These are phyloP conservation scores for Mionectes olivaceus DNA, from an alignment of 2,797 vertebrate genomes.

Conservation along the genomic window DNA sequence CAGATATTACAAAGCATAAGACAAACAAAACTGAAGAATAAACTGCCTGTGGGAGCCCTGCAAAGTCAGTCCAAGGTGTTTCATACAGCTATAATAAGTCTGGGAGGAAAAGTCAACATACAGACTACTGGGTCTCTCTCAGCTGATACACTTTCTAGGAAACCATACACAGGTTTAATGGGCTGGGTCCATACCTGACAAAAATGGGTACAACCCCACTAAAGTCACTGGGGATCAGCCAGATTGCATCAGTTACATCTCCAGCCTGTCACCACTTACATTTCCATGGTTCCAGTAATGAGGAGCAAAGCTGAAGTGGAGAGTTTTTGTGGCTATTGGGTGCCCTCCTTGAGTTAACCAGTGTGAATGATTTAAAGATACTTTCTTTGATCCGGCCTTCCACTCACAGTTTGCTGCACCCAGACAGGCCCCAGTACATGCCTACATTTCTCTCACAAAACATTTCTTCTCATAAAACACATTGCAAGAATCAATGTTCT, in stretches of 20 bases:
- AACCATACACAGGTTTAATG: background rate
- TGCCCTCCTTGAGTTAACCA: background rate
- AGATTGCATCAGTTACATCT: background rate
- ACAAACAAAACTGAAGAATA: background rate
- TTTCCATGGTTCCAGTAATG: background rate
- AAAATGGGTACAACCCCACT: background rate
- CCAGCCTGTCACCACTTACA: background rate
- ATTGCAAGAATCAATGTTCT: background rate
- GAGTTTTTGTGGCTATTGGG: background rate
- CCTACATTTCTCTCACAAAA: background rate
- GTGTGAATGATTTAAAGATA: background rate
- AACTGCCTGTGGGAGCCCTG: background rate
- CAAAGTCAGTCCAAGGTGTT: background rate
- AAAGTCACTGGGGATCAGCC: background rate
- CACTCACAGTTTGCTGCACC: background rate
- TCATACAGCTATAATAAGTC: background rate
- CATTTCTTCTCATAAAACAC: background rate
- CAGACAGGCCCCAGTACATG: background rate
- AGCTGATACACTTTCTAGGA: background rate
- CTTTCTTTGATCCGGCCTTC: background rate
- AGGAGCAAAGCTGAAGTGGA: background rate
- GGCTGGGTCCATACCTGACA: background rate
- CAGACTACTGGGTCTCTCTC: background rate
- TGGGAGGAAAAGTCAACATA: background rate
- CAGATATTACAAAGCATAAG: background rate